Conservation (phyloP, 2,797 vertebrate genomes). For the Enteromius afrohamiltoni region DNA sequence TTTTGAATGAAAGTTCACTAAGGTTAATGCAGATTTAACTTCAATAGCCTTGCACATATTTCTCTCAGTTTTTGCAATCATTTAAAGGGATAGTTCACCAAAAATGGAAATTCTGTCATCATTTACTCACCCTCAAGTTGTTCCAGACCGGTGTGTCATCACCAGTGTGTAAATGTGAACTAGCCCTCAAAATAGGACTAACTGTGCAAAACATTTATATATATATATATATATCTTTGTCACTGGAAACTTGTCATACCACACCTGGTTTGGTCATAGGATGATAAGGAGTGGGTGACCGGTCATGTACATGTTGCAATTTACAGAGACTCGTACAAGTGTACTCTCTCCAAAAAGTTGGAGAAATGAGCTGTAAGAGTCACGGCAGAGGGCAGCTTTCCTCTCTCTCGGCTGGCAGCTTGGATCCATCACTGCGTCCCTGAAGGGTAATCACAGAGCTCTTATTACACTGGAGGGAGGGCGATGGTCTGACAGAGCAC, state of each 20-base stretch:
- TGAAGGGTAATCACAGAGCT: slow-evolving; percentile 77
- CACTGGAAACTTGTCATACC: neutral
- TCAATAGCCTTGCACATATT: neutral
- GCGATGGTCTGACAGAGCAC: slow-evolving; percentile 70
- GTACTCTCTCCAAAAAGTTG: slow-evolving; percentile 36
- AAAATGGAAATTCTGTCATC: neutral
- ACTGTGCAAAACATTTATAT: neutral
- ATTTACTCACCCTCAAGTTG: neutral
- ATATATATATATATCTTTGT: neutral
- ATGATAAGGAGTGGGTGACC: neutral
- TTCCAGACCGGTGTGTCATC: neutral
- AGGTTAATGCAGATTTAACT: neutral
- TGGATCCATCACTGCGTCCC: slow-evolving; percentile 69
- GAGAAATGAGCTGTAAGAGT: slow-evolving; percentile 26
- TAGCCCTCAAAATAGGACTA: neutral
- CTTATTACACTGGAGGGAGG: slow-evolving; percentile 72
- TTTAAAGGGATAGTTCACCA: neutral
- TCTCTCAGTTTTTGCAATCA: neutral
- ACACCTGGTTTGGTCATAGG: neutral
- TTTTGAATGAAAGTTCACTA: neutral
- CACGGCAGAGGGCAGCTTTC: slow-evolving; percentile 25
- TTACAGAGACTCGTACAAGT: slow-evolving; percentile 25
- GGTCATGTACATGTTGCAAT: neutral
- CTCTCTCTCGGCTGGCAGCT: slow-evolving; percentile 51
- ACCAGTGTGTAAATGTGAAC: neutral